Evolutionary conservation across 2,797 vertebrate species (phyloP).

Genomic region (Lophotriccus pileatus): DNA sequence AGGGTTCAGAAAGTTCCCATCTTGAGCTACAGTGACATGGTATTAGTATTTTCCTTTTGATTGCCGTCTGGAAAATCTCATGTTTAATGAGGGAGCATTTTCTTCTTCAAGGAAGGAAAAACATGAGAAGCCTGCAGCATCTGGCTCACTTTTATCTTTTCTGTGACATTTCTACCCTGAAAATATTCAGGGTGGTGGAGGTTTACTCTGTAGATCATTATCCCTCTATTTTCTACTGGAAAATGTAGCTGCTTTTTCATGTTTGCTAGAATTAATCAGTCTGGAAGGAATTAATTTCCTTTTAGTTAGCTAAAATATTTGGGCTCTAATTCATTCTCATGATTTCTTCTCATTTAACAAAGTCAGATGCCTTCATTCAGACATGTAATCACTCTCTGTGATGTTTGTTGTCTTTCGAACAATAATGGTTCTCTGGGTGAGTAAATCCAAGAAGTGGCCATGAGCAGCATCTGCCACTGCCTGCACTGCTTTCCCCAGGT

Average conservation of each 20-base stretch:
- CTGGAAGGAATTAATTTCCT: constrained; percentile 24
- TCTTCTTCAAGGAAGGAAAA: neutral
- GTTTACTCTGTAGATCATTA: neutral
- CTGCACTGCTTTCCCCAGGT: neutral
- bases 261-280: constrained; percentile 23
- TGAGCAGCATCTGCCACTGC: neutral
- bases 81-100: neutral
- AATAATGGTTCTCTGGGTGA: neutral
- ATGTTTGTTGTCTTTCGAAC: neutral
- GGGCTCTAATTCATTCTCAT: neutral
- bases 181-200: neutral
- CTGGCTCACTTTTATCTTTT: neutral
- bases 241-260: neutral
- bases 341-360: neutral
- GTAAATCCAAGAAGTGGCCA: neutral
- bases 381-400: neutral
- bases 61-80: neutral
- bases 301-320: constrained; percentile 5
- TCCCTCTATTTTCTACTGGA: neutral
- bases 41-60: neutral
- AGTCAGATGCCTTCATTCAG: neutral
- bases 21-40: neutral
- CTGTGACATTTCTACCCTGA: neutral
- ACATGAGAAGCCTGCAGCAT: neutral
- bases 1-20: neutral